These are phyloP conservation scores for Trichechus manatus DNA, from an alignment of 2,113 vertebrate genomes.

Conservation along the genomic window DNA sequence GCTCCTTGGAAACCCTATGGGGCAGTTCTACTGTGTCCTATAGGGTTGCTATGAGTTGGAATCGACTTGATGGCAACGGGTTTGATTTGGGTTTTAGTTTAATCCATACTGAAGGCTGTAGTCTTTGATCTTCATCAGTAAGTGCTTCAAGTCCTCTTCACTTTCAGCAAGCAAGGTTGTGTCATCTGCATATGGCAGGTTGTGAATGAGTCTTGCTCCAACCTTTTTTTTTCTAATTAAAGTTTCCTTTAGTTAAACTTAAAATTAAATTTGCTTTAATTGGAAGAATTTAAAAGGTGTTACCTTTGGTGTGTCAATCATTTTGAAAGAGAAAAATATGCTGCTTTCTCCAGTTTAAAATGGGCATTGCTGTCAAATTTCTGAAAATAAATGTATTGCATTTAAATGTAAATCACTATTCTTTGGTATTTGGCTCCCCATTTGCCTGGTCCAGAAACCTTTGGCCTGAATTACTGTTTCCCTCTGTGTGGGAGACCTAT, in stretches of 20 bases:
- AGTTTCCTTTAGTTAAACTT: constrained; percentile 93
- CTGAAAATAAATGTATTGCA: constrained; percentile 82
- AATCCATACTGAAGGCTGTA: too few relatives aligned
- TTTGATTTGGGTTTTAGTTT: too few relatives aligned
- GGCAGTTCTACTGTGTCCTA: too few relatives aligned
- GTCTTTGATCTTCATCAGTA: too few relatives aligned
- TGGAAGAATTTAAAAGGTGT: constrained; percentile 91
- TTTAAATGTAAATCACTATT: constrained; percentile 85
- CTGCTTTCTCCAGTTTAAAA: constrained; percentile 85
- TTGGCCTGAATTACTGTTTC: not conserved
- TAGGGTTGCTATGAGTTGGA: too few relatives aligned
- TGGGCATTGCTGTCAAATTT: constrained; percentile 81
- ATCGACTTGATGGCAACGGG: too few relatives aligned
- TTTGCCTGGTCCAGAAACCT: constrained; percentile 52
- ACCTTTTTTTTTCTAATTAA: constrained; percentile 93
- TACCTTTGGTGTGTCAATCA: constrained; percentile 90
- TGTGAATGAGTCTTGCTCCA: too few relatives aligned
- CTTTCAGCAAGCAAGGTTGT: too few relatives aligned
- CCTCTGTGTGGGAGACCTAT: not conserved
- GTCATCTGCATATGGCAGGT: too few relatives aligned
- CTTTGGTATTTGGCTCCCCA: constrained; percentile 27
- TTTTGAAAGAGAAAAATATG: constrained; percentile 83
- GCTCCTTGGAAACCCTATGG: too few relatives aligned
- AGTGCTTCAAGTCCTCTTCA: too few relatives aligned
- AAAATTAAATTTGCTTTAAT: constrained; percentile 93